These are phyloP conservation scores for Penaeus chinensis DNA, from an alignment of 1,140 invertebrate genomes.

Conservation along the genomic window DNA sequence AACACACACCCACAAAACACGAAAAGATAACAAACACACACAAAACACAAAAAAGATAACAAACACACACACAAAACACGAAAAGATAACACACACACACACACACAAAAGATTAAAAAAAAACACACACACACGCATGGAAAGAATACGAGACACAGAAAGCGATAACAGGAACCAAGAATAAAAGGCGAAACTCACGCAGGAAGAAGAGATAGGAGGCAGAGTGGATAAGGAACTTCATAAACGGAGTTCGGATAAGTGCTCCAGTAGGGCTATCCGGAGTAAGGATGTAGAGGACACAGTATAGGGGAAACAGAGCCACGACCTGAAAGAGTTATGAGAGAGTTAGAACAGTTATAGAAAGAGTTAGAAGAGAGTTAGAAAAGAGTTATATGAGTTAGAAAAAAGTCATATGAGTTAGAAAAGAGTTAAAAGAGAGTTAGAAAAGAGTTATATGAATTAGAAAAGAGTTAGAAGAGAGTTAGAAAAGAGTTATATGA, in stretches of 20 bases:
- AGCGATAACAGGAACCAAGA: neutral
- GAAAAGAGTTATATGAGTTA: too few relatives aligned
- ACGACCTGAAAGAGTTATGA: slow-evolving; percentile 71
- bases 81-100: neutral
- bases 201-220: slow-evolving; percentile 93
- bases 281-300: slow-evolving; percentile 82
- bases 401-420: too few relatives aligned
- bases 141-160: neutral
- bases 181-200: slow-evolving; percentile 69
- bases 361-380: too few relatives aligned
- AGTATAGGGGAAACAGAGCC: slow-evolving; percentile 87
- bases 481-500: too few relatives aligned
- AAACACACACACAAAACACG: neutral
- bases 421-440: too few relatives aligned
- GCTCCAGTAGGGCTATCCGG: slow-evolving; percentile 81
- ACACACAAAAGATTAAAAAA: neutral
- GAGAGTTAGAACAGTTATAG: too few relatives aligned
- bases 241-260: slow-evolving; percentile 89
- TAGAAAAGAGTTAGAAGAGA: too few relatives aligned
- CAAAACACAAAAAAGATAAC: neutral
- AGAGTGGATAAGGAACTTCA: slow-evolving; percentile 94
- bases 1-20: too few relatives aligned
- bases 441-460: too few relatives aligned
- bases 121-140: neutral
- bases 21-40: neutral